These are phyloP conservation scores for Chrysemys picta DNA, from an alignment of 2,113 vertebrate genomes.

Conservation along the genomic window DNA sequence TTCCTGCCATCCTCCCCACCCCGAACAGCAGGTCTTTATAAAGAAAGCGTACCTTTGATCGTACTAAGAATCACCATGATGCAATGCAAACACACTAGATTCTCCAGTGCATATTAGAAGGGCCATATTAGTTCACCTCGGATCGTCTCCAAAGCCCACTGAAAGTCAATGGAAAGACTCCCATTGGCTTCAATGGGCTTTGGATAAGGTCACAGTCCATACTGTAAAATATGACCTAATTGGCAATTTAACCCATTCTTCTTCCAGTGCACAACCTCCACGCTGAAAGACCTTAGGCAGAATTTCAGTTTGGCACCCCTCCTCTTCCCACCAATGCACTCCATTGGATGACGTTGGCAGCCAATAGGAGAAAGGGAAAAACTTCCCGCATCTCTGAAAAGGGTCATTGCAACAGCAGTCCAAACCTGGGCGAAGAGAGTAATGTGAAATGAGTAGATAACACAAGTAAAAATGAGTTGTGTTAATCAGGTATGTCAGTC, in stretches of 20 bases:
- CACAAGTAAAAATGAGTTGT: neutral
- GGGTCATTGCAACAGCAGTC: neutral
- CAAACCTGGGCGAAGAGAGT: neutral
- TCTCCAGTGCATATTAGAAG: too few species aligned
- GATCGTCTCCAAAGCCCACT: neutral
- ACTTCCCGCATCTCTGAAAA: neutral
- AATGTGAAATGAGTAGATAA: neutral
- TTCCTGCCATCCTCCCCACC: neutral
- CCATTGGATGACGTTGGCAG: neutral
- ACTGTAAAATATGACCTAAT: too few species aligned
- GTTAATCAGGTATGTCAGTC: constrained; percentile 3
- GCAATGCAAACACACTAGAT: neutral
- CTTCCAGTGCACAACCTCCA: neutral
- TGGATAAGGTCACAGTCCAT: neutral
- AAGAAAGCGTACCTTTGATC: neutral
- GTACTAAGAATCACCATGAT: neutral
- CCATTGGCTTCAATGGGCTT: neutral
- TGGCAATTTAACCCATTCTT: neutral
- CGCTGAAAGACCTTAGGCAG: too few species aligned
- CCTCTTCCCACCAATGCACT: neutral
- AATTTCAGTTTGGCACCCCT: neutral
- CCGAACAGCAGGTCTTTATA: neutral
- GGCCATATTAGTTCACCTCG: neutral
- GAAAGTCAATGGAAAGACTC: neutral
- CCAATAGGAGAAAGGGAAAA: neutral